These are phyloP conservation scores for Seriola rivoliana DNA, from an alignment of 2,113 vertebrate species.

Conservation along the genomic window DNA sequence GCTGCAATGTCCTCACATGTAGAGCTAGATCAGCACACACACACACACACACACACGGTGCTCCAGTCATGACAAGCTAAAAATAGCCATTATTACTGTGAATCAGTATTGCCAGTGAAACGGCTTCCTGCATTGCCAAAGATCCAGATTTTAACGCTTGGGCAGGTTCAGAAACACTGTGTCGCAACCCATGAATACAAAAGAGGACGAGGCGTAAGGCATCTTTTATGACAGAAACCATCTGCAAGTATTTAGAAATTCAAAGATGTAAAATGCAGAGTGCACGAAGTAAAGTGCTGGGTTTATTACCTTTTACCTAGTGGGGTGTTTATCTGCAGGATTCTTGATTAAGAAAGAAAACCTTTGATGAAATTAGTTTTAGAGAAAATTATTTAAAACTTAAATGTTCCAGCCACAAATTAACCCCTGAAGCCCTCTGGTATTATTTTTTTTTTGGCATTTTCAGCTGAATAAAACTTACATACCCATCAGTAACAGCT, in stretches of 20 bases:
- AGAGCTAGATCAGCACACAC: slow-evolving; percentile 10
- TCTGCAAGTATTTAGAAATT: slow-evolving; percentile 13
- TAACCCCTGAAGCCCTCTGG: too few species aligned
- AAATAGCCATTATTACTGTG: slow-evolving; percentile 77
- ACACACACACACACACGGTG: slow-evolving; percentile 23
- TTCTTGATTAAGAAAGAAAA: slow-evolving; percentile 12
- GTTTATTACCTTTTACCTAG: not conserved
- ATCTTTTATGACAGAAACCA: slow-evolving; percentile 4
- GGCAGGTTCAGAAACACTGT: slow-evolving; percentile 28
- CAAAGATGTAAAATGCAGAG: not conserved
- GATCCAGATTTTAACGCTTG: slow-evolving; percentile 43
- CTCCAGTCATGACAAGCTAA: slow-evolving; percentile 68
- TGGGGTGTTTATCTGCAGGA: not conserved
- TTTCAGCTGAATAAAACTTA: too few species aligned
- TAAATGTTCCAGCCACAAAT: not conserved
- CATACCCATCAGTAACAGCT: too few species aligned
- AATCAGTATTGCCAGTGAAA: slow-evolving; percentile 70
- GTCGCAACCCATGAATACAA: slow-evolving; percentile 41
- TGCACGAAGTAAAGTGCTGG: not conserved
- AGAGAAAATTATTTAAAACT: not conserved
- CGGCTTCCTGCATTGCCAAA: slow-evolving; percentile 49
- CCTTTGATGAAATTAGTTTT: not conserved
- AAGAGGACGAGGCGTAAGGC: not conserved
- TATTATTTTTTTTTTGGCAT: too few species aligned
- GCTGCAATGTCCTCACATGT: slow-evolving; percentile 12